phyloP scores from a whole-genome alignment of 2,888 invertebrate species.

The Thereva unica region DNA sequence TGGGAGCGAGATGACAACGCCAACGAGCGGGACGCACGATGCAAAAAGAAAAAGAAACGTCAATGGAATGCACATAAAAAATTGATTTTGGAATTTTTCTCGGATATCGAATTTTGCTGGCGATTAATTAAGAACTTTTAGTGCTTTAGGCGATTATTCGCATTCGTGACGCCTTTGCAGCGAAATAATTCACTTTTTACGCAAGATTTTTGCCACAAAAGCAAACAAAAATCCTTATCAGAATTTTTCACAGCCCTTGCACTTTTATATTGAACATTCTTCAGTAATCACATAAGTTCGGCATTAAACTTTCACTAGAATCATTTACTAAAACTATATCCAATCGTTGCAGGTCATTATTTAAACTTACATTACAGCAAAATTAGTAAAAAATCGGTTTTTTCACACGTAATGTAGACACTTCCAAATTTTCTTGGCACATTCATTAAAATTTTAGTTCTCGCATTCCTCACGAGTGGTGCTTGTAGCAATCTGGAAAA shows the following conservation, averaged over 20 bases:
- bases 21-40: constrained; percentile 11
- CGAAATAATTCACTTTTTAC: neutral
- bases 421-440: constrained; percentile 40
- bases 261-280: too few relatives aligned
- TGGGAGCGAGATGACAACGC: neutral
- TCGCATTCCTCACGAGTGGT: constrained; percentile 38
- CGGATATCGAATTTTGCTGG: constrained; percentile 10
- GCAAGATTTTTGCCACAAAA: neutral
- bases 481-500: constrained; percentile 19
- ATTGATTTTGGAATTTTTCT: constrained; percentile 26
- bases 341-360: too few relatives aligned
- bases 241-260: too few relatives aligned
- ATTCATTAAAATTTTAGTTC: constrained; percentile 35
- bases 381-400: constrained; percentile 29
- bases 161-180: neutral
- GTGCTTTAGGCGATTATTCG: too few relatives aligned
- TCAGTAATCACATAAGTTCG: neutral
- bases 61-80: constrained; percentile 40
- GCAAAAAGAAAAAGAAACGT: constrained; percentile 37
- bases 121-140: too few relatives aligned
- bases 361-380: too few relatives aligned
- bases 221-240: neutral
- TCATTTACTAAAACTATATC: neutral
- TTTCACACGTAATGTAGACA: constrained; percentile 36
- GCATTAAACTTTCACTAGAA: neutral